A percentile compares a stretch with the other conserved stretches of the same genome.
Evolutionary conservation across 2,113 vertebrate genomes (phyloP).

Genomic region (Melanostigma gelatinosum): DNA sequence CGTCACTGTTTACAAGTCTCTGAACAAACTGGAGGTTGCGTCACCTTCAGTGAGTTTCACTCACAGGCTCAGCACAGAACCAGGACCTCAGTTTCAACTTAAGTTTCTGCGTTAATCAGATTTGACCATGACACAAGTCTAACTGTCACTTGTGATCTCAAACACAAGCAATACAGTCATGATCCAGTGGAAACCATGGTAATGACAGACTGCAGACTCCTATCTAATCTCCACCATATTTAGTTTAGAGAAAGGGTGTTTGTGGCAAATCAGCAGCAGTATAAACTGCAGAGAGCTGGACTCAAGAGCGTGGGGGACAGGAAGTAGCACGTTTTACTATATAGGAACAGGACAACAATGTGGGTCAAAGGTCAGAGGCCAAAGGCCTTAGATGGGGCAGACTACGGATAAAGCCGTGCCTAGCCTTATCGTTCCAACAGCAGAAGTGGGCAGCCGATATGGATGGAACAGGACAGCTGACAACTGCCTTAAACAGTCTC

Average conservation of each 20-base stretch:
- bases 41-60: conserved; percentile 62
- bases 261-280: conserved; percentile 26
- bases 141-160: conserved; percentile 36
- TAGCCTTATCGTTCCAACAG: conserved; percentile 41
- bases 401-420: conserved; percentile 26
- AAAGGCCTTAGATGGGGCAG: conserved; percentile 27
- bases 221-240: conserved; percentile 51
- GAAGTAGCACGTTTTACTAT: neutral
- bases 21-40: conserved; percentile 50
- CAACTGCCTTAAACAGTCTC: conserved; percentile 66
- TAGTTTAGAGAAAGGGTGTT: conserved; percentile 26
- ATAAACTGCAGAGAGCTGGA: conserved; percentile 11
- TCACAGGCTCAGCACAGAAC: conserved; percentile 32
- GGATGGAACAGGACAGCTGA: conserved; percentile 81
- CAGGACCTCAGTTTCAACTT: conserved; percentile 37
- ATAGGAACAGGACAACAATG: neutral
- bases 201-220: conserved; percentile 15
- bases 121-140: conserved; percentile 58
- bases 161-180: conserved; percentile 47
- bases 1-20: conserved; percentile 67
- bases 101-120: conserved; percentile 56
- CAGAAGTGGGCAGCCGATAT: conserved; percentile 48
- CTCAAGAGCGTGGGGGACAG: neutral
- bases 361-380: conserved; percentile 46
- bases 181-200: conserved; percentile 20